Evolutionary conservation across 2,888 invertebrate genomes (phyloP), one percentile per base, ranked within the genome.

Genomic region (Leucoma salicis): DNA sequence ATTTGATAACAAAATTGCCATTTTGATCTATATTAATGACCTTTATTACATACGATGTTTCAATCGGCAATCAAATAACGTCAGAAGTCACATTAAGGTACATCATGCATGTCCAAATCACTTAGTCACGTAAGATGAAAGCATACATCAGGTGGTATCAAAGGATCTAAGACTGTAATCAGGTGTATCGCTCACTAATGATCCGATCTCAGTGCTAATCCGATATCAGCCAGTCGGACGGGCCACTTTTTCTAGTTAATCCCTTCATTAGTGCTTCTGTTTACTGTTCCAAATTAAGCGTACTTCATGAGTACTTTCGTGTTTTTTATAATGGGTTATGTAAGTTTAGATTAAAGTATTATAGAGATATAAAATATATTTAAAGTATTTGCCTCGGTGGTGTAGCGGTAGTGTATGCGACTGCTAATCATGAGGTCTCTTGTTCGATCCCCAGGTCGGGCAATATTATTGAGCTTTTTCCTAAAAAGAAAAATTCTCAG

Each of bases 101-200:
- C n/a, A 27, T 36, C 32, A 39, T 37, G 36, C 13, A 31, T 15
- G 57, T 58, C 46, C 42, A 6, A 53, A 52, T 52, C 60, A 60
- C 57, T 74, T 68, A 69, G 62, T 70, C 66, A 68, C 46, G 54
- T 53, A 63, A 71, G 60, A 64, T 58, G 51, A 59, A 56, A 63
- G 62, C 66, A 68, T 74, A 69, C 57, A 76, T 78, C 77, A 78
- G 64, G 35, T 39, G 66, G 74, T 63, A 75, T 75, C 70, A 75
- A 68, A 64, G 63, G 66, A 57, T 63, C 63, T 66, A 49, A 57
- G 54, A 47, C 67, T 66, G 64, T 82, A 81, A 83, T 82, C 81
- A 82, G 79, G 81, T 82, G 77, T 82, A 83, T 86, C 77, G 74
- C 67, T 72, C 74, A 80, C 78, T 84, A 85, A 84, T 83, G 83